Evolutionary conservation across 1,140 invertebrate genomes (phyloP), one percentile per base, ranked within the genome.

Genomic region (Apis cerana): DNA sequence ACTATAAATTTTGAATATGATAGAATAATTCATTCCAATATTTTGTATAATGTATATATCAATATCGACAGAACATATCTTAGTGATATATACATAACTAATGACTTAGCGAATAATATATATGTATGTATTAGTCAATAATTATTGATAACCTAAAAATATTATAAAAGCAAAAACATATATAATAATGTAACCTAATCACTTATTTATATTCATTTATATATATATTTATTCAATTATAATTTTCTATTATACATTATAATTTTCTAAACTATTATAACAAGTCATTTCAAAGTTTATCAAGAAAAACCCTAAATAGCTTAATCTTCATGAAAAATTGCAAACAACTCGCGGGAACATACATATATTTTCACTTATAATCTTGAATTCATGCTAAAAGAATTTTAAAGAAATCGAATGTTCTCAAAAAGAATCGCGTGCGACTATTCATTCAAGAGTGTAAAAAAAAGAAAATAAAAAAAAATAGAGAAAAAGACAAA

Each of bases 1-100:
- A 65, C 17, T 2, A 54, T 62, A 62, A 64, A 17, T 9, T 13
- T 27, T 21, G 21, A 13, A 59, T 15, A n/a, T 48, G 58, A 80
- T 43, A 23, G 23, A 81, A 85, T 74, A 85, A 86, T 85, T 85
- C 64, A 58, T 85, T 75, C 69, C 56, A 85, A 76, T 86, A 81
- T 76, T 67, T 70, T 27, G 33, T 33, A 33, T 33, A 4, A 3
- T 33, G 33, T 33, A 56, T 27, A 50, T 33, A 62, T 74, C 79
- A 76, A 74, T 85, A 75, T 23, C 21, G 43, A 56, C 56, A 23
- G 50, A 56, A n/a, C 74, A 64, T 52, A 56, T 77, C 75, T 81
- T 75, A 52, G 56, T 21, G 58, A 67, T 81, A 69, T 50, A 69
- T 50, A 48, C 56, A 50, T 50, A 77, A 75, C 61, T 84, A 74